Evolutionary conservation across 1,140 invertebrate genomes (phyloP).

Genomic region (Nymphalis io): DNA sequence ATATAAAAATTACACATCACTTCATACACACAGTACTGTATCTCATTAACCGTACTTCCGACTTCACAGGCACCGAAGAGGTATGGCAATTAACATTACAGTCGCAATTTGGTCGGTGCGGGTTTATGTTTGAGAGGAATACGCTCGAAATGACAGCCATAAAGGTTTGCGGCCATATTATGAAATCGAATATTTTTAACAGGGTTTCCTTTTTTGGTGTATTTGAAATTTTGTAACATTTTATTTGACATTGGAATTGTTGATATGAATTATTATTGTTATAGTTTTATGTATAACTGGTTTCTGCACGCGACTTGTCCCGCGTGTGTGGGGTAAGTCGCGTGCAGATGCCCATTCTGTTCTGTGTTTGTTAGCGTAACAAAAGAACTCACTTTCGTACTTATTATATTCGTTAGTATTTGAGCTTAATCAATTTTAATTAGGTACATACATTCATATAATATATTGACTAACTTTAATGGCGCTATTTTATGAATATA

Average conservation of each 20-base stretch:
- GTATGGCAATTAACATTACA: constrained; percentile 48
- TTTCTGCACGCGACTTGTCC: not conserved
- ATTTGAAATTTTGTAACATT: not conserved
- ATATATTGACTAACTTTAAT: too few relatives aligned
- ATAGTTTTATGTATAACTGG: not conserved
- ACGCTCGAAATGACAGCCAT: constrained; percentile 22
- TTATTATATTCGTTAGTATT: too few relatives aligned
- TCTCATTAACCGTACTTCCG: constrained; percentile 40
- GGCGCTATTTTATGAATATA: too few relatives aligned
- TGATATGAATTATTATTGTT: not conserved
- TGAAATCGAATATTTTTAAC: constrained; percentile 21
- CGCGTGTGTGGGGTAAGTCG: too few relatives aligned
- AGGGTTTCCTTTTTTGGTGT: not conserved
- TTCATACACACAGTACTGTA: not conserved
- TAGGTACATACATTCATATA: too few relatives aligned
- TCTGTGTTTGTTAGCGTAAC: too few relatives aligned
- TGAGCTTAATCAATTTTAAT: too few relatives aligned
- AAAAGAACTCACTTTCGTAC: too few relatives aligned
- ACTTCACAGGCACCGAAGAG: constrained; percentile 42
- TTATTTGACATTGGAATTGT: not conserved
- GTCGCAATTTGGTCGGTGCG: constrained; percentile 30
- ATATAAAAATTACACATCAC: constrained; percentile 2
- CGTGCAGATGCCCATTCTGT: too few relatives aligned
- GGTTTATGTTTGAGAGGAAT: constrained; percentile 27
- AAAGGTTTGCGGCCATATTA: constrained; percentile 29